These are phyloP conservation scores for Gobionotothen gibberifrons DNA, from an alignment of 2,797 vertebrate species.

Conservation along the genomic window DNA sequence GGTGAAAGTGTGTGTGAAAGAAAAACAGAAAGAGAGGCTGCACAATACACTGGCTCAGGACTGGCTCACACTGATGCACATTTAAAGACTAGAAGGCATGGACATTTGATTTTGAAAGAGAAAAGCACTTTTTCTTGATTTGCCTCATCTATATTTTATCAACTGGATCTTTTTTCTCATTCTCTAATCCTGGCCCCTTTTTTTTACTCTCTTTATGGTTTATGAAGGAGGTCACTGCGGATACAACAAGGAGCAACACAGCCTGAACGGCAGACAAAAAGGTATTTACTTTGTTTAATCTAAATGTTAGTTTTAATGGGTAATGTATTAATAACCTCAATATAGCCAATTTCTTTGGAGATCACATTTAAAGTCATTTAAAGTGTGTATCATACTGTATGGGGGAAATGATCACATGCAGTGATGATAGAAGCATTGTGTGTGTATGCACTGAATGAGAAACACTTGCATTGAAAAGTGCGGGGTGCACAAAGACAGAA, in stretches of 20 bases:
- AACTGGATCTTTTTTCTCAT: constrained; percentile 59
- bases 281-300: constrained; percentile 69
- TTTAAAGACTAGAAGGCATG: constrained; percentile 56
- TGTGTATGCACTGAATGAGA: not conserved
- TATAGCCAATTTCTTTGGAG: not conserved
- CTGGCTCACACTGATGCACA: constrained; percentile 52
- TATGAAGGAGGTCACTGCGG: constrained; percentile 72
- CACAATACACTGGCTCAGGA: constrained; percentile 54
- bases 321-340: not conserved
- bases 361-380: constrained; percentile 18
- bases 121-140: constrained; percentile 59
- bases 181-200: constrained; percentile 40
- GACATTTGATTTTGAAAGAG: constrained; percentile 69
- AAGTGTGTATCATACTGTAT: constrained; percentile 18
- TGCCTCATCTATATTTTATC: constrained; percentile 48
- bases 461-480: not conserved
- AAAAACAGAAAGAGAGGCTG: constrained; percentile 66
- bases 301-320: not conserved
- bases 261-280: constrained; percentile 57
- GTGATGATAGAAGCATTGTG: not conserved
- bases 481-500: not conserved
- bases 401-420: not conserved
- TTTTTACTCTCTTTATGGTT: constrained; percentile 61
- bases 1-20: constrained; percentile 70
- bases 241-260: constrained; percentile 61